Base-by-base conservation (phyloP, 2,888 invertebrate species). In the Tryphoninae sp. region DNA sequence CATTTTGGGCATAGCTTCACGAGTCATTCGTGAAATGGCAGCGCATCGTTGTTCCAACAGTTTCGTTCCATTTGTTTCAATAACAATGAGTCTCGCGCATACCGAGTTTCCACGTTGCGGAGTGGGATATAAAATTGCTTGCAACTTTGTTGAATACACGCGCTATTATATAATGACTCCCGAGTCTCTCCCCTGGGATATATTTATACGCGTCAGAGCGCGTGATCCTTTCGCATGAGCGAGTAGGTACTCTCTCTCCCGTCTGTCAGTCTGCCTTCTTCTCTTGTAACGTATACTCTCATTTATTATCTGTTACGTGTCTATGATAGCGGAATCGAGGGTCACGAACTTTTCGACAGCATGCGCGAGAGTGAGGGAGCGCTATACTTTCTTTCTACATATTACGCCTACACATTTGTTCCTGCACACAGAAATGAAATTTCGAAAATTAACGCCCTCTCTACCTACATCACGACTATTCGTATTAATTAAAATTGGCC, bases 91-190 rank as follows among this genome's bases (percentile, higher is more conserved):
- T 45, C 13, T 45, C 13, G 45, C 13, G 45, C 13, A 75, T 75
- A 42, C 45, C 45, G 9, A 45, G 13, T 13, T 45, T 33, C 33
- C 45, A 13, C 13, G 45, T 13, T 45, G 45, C 13, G 19, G 11
- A 2, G 45, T 13, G 42, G 6, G 11, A 45, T 33, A 49, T 33
- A 72, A 72, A 53, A 16, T 13, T 61, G 23, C 53, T 59, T 16
- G 62, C 40, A 69, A 68, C 62, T 45, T 55, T n/a, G 53, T 78
- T 71, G 7, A 71, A 55, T 33, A 33, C 26, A 33, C 71, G 45
- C 13, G 64, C 64, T 62, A 40, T 64, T 78, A 78, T 65, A 42
- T 71, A 53, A 78, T 45, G 45, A 33, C n/a, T 61, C 71, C 19
- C 64, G 22, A n/a, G 33, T 65, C 9, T 49, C 22, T 42, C 67